Conservation (phyloP, 2,113 vertebrate genomes). For the Sebastes fasciatus region DNA sequence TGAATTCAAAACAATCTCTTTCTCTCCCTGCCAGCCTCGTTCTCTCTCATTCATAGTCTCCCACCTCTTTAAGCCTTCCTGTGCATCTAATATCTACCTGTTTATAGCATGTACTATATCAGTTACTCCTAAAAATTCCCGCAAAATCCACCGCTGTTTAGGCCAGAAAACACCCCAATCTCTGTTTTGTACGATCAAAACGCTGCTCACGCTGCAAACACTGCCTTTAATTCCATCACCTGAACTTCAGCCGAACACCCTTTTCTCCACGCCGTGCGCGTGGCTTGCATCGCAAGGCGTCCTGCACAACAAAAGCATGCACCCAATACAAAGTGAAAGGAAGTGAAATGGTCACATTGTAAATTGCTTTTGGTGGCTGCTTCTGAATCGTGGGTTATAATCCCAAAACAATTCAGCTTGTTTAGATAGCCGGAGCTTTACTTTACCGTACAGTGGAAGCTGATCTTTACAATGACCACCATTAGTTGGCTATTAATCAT, state of each 20-base stretch:
- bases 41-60: background rate
- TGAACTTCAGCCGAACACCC: slow-evolving; percentile 29
- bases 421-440: background rate
- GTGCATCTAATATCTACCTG: background rate
- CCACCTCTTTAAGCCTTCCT: background rate
- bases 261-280: background rate
- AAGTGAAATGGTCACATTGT: slow-evolving; percentile 24
- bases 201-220: slow-evolving; percentile 17
- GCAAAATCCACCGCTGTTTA: background rate
- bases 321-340: slow-evolving; percentile 17
- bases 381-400: slow-evolving; percentile 7
- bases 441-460: background rate
- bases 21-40: background rate
- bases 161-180: background rate
- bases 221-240: slow-evolving; percentile 41
- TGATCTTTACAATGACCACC: slow-evolving; percentile 2
- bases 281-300: slow-evolving; percentile 31
- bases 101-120: background rate
- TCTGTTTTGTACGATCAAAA: slow-evolving; percentile 31
- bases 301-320: background rate
- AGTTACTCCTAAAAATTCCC: background rate
- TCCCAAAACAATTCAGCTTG: slow-evolving; percentile 14
- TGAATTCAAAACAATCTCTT: background rate
- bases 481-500: slow-evolving; percentile 4
- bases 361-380: slow-evolving; percentile 35